Base-by-base conservation (phyloP, 2,797 vertebrate genomes). In the Vespertilio murinus region DNA sequence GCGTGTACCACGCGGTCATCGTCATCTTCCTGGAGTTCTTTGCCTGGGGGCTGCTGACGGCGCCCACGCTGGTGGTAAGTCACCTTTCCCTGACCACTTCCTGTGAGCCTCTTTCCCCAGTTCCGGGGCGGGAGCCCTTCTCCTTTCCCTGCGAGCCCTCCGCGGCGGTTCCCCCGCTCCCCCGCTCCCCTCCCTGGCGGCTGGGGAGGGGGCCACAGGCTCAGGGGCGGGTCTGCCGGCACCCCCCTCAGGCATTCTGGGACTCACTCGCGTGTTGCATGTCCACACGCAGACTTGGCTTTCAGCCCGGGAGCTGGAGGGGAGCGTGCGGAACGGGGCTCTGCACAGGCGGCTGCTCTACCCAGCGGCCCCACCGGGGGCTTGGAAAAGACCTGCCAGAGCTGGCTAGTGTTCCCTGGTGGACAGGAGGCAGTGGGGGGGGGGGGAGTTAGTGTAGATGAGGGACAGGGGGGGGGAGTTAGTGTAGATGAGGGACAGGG, bases 21-120 rank as follows among this genome's bases (percentile, higher is more conserved):
- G 99, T 99, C 95, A 99, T 99, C 98, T 99, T 99, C 98, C 98
- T 99, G 98, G 99, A 99, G 97, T 99, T 99, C 97, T 99, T 99
- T 93, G 99, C 99, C 17, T 99, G 99, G 99, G 99, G 99, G 90
- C 98, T 99, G 75, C 97, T 99, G 97, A 99, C 99, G 86, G 99
- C 99, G 1, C 99, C 99, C 73, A 99, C 99, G 91, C 97, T 99
- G 96, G 98, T 98, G 45, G 99, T 99, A 97, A 99, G 99, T 98
- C 95, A 82, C 56, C 88, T 90, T 95, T 86, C 64, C 59, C 12
- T 59, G 86, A 65, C 70, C 18, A 59, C 38, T 90, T 20, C 61
- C 40, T 92, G 47, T 64, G 65, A 56, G 47, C 40, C 28, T 87
- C n/a, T 85, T 88, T 70, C 77, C 67, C 7, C 30, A 49, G 1